Evolutionary conservation across 2,797 vertebrate genomes (phyloP), one percentile per base, ranked within the genome.

Genomic region (Xiphorhynchus erythropygius): DNA sequence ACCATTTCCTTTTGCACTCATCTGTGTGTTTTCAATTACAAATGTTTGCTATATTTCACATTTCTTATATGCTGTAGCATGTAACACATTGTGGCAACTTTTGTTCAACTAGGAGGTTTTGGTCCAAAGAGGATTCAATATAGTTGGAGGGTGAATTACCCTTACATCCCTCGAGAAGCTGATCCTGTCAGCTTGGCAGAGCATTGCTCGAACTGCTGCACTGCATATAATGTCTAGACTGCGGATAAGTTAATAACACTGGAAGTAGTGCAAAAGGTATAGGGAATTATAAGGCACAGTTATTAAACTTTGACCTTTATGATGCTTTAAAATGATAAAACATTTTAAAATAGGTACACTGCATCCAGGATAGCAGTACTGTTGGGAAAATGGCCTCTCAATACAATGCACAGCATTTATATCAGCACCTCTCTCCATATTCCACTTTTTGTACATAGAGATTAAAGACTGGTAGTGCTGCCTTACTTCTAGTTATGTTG

Each of bases 221-320:
- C 68, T 67, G 68, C 68, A 18, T 86, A 47, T 96, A 89, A 62
- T 60, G 75, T 83, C 62, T 64, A 80, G 87, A 50, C 88, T 93
- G 82, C 3, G 10, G 90, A 81, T 91, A 89, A 97, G 96, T 95
- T 95, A 96, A 96, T 96, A 94, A 64, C 68, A 55, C 47, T 49
- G 49, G 93, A 94, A 89, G 55, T 16, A 89, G 70, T 94, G 78
- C 79, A 96, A 90, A 92, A 93, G 80, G 79, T 86, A 93, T 84
- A 95, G 47, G 74, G 71, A 89, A 86, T 69, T 73, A 73, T 75
- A 84, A 18, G 19, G 47, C 42, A 57, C 37, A 62, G 71, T 94
- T 94, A 87, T 91, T 96, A 97, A 82, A 94, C 92, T 97, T 97
- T 94, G 86, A 95, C 90, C 89, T 96, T 96, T 94, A 81, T 69